Evolutionary conservation across 2,113 vertebrate genomes (phyloP).

Genomic region (Murina feae): DNA sequence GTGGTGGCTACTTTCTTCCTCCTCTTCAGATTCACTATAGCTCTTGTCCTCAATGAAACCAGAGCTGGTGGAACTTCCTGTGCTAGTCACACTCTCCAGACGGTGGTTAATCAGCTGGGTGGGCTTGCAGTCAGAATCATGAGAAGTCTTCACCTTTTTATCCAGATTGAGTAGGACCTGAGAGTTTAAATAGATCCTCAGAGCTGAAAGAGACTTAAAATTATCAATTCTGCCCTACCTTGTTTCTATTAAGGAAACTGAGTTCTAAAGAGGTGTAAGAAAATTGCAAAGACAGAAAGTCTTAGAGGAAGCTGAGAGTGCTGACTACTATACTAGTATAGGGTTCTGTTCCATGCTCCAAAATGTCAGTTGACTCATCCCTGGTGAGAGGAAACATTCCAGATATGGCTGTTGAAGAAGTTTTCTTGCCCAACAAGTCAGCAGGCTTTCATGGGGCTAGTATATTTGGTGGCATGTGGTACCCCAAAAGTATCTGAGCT

Average conservation of each 20-base stretch:
- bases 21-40: conserved; percentile 94
- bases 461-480: not conserved
- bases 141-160: conserved; percentile 80
- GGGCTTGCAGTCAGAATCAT: conserved; percentile 86
- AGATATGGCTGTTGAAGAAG: not conserved
- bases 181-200: not conserved
- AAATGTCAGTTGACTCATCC: not conserved
- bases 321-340: not conserved
- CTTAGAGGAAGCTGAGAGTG: not conserved
- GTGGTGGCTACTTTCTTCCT: conserved; percentile 90
- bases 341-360: not conserved
- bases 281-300: not conserved
- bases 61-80: conserved; percentile 93
- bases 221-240: not conserved
- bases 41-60: conserved; percentile 97
- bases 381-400: not conserved
- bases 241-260: not conserved
- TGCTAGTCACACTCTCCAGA: conserved; percentile 94
- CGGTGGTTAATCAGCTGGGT: conserved; percentile 92
- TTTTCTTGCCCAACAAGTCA: not conserved
- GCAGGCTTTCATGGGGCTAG: not conserved
- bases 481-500: not conserved
- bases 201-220: not conserved
- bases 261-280: not conserved
- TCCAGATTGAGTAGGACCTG: conserved; percentile 84